Evolutionary conservation across 1,140 invertebrate species (phyloP), one percentile per base, ranked within the genome.

Genomic region (Zophobas morio): DNA sequence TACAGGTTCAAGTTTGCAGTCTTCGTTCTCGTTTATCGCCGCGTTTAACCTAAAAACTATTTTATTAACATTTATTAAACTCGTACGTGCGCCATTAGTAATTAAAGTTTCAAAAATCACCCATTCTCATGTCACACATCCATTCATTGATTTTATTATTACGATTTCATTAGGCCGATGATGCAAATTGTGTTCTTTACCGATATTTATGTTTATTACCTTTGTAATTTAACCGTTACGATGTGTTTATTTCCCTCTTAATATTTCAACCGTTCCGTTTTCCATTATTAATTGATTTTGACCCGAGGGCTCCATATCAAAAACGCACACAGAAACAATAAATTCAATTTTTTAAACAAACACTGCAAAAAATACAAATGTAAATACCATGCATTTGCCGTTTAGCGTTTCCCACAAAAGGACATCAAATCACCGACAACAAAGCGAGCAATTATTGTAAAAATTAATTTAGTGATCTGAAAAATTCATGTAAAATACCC

Each of bases 401-500:
- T 66, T 66, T 66, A 42, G 3, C 60, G 42, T 42, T 66, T 40
- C 42, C 37, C 39, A 66, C 60, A 66, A 66, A 66, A 66, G 37
- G 60, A 66, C 60, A 42, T 66, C 60, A 66, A 66, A 66, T 66
- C 37, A 66, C 40, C 39, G 60, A 66, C 33, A 66, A 66, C 60
- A 66, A 66, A 66, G 60, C 60, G 60, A 6, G 39, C 39, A 66
- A 66, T 66, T 42, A 66, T 66, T 66, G 60, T 66, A 66, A 66
- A 66, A 66, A 66, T 66, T 66, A 66, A 66, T 66, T 66, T 66
- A 66, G 60, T 66, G 60, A 66, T 66, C 60, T 66, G 60, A 66
- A 66, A 66, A 66, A 66, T 66, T 66, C 60, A 66, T 66, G 60
- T 66, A 66, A 66, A 66, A 66, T 66, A 66, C 60, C 60, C 60